Percentiles rank a stretch among this genome's conserved stretches.
phyloP scores from a whole-genome alignment of 2,113 vertebrate genomes.

The Myiopsitta monachus region DNA sequence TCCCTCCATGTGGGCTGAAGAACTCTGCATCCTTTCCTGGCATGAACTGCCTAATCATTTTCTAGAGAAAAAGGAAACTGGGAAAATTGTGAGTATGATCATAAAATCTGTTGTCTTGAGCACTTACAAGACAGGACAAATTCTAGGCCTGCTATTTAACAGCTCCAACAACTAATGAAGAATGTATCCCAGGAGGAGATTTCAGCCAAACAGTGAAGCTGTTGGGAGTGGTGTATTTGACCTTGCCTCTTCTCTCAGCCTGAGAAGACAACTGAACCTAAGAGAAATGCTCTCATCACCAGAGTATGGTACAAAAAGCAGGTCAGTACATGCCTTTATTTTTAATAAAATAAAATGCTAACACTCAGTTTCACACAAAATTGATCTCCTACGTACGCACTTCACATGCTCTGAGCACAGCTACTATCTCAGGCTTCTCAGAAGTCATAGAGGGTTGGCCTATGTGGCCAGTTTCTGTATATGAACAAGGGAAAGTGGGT shows the following conservation, averaged over 20 bases:
- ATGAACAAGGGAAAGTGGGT: not conserved
- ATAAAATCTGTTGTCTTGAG: not conserved
- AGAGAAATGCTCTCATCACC: not conserved
- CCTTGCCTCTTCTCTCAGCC: not conserved
- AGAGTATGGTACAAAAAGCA: not conserved
- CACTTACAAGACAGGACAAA: not conserved
- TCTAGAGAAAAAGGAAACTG: not conserved
- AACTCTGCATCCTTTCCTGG: not conserved
- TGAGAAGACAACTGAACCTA: not conserved
- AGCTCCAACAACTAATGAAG: not conserved
- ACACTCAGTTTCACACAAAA: not conserved
- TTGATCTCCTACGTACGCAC: not conserved
- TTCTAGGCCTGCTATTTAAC: not conserved
- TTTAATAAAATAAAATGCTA: not conserved
- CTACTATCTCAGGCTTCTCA: not conserved
- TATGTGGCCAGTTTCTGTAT: accelerated
- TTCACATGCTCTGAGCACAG: not conserved
- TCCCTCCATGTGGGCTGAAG: not conserved
- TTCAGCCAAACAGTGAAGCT: not conserved
- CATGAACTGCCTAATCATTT: not conserved
- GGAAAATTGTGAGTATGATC: not conserved
- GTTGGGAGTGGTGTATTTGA: not conserved
- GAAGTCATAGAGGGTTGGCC: not conserved
- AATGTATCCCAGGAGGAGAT: not conserved
- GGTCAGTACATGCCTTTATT: not conserved